Base-by-base conservation (phyloP, 2,113 vertebrate genomes). In the Rhabdomys dilectus region DNA sequence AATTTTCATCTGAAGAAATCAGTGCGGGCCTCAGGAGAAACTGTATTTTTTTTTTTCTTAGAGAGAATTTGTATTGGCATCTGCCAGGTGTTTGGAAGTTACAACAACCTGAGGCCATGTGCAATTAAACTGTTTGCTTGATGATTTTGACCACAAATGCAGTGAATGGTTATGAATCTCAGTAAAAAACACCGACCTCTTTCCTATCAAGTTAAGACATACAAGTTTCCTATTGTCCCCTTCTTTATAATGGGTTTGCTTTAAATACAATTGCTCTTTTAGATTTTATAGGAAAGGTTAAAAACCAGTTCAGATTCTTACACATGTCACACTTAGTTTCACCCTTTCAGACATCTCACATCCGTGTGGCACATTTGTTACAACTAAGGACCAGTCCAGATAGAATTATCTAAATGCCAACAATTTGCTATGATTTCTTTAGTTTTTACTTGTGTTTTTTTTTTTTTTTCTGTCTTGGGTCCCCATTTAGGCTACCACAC, bases 41-140 rank as follows among this genome's bases (percentile, higher is more conserved):
- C 7, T 76, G 8, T 17, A 29, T 62, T 29, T 75, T n/a, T 94
- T 29, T 36, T 91, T 91, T 75, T 42, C 21, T 17, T 39, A 76
- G 42, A 80, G 75, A 90, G 85, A 95, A 22, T 84, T 7, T 92
- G 13, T 86, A 4, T 58, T 85, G 26, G 56, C 53, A 7, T 77
- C 86, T 94, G 15, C 17, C 76, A 94, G 70, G 39, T 31, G 45
- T 36, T 66, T 88, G 45, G 82, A 31, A 92, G 8, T 68, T 89
- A 11, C 62, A 78, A 60, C 13, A 76, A 91, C 19, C 16, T 5
- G 42, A 60, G 75, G 19, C 16, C 56, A 81, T 56, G 73, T 70
- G 36, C 82, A 89, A 76, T 95, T 29, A 75, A 85, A 80, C 85
- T 72, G 76, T 82, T 93, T 85, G 39, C 48, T 48, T 93, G 56